A percentile compares a stretch with the other conserved stretches of the same genome.
These are phyloP conservation scores for Oryzias sinensis DNA, from an alignment of 2,797 vertebrate genomes.

Conservation along the genomic window DNA sequence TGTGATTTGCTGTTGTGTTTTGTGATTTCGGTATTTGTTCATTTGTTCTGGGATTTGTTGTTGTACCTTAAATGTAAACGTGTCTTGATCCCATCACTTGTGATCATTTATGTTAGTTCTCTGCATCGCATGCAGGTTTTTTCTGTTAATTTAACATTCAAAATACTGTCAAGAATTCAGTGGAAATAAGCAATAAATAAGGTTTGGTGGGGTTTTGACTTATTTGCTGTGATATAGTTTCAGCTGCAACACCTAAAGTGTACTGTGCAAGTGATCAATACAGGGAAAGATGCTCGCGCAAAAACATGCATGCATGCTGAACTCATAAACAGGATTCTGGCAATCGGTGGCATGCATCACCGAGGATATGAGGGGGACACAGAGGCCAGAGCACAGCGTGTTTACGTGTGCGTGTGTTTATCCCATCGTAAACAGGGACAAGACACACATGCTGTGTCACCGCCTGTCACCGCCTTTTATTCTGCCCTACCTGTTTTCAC, in stretches of 20 bases:
- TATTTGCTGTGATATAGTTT: conserved; percentile 1
- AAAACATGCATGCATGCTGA: conserved; percentile 10
- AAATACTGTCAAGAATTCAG: background rate
- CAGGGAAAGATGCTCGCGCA: background rate
- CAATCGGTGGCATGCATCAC: conserved; percentile 43
- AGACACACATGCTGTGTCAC: conserved; percentile 69
- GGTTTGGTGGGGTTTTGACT: conserved; percentile 7
- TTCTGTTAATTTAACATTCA: conserved; percentile 22
- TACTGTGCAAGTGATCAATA: conserved; percentile 9
- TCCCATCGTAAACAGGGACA: conserved; percentile 71
- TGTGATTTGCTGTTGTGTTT: too few species aligned
- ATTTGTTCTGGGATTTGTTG: too few species aligned
- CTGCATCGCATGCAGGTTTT: conserved; percentile 11
- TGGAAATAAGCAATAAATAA: conserved; percentile 9
- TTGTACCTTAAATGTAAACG: too few species aligned
- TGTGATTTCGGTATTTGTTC: too few species aligned
- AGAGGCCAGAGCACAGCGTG: conserved; percentile 63
- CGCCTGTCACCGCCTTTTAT: conserved; percentile 71
- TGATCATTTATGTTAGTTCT: conserved; percentile 9
- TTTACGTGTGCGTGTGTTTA: conserved; percentile 60
- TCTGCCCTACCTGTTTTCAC: conserved; percentile 26
- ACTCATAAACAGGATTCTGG: conserved; percentile 37
- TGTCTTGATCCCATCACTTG: too few species aligned
- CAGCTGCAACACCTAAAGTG: conserved; percentile 11
- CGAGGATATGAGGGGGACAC: conserved; percentile 53